These are phyloP conservation scores for Perithous albicinctus DNA, from an alignment of 2,888 invertebrate species.

Conservation along the genomic window DNA sequence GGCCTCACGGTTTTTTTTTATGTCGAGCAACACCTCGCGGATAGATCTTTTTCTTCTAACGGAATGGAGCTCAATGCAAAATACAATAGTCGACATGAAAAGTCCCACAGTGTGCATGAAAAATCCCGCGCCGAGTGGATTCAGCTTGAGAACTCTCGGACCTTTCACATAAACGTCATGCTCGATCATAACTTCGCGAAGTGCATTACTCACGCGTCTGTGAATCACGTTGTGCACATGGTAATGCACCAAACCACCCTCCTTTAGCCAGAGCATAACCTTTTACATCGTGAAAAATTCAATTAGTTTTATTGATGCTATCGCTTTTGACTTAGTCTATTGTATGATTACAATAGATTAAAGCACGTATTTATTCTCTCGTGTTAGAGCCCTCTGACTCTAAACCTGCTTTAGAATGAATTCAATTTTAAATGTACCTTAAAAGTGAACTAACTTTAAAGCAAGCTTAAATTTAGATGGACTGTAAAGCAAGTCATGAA, in stretches of 20 bases:
- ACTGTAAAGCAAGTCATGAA: too few relatives aligned
- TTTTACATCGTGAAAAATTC: not conserved
- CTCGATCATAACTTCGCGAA: slow-evolving; percentile 77
- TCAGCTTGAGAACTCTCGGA: slow-evolving; percentile 72
- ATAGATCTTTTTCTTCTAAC: slow-evolving; percentile 3
- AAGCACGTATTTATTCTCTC: too few relatives aligned
- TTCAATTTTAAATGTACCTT: too few relatives aligned
- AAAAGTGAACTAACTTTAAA: too few relatives aligned
- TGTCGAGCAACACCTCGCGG: not conserved
- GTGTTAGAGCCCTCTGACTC: too few relatives aligned
- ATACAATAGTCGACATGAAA: slow-evolving; percentile 72
- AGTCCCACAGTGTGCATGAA: slow-evolving; percentile 74
- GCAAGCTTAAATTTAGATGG: too few relatives aligned
- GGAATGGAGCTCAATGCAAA: slow-evolving; percentile 75
- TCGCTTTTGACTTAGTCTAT: not conserved
- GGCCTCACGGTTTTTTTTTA: slow-evolving; percentile 3
- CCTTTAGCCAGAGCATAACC: slow-evolving; percentile 76
- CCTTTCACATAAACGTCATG: slow-evolving; percentile 71
- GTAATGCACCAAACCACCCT: slow-evolving; percentile 76
- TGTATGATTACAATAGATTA: too few relatives aligned
- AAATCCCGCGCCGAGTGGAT: slow-evolving; percentile 79
- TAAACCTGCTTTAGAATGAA: too few relatives aligned
- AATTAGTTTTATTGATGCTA: not conserved
- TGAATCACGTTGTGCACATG: slow-evolving; percentile 77
- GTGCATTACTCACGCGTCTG: slow-evolving; percentile 71